Percentiles rank a stretch among this genome's conserved stretches.
phyloP scores from a whole-genome alignment of 2,797 vertebrate species.

The Acipenser ruthenus region DNA sequence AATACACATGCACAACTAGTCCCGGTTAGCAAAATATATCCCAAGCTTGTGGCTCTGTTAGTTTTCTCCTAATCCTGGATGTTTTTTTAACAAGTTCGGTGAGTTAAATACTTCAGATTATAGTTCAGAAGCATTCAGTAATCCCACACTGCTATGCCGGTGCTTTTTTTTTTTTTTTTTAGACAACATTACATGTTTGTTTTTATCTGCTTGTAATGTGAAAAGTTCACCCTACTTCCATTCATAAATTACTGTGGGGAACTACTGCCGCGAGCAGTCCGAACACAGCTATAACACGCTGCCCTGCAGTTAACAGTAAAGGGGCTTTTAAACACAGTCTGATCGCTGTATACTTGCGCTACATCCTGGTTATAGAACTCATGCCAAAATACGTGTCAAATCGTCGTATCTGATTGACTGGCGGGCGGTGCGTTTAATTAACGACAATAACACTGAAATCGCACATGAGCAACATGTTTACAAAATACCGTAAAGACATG shows the following conservation, averaged over 20 bases:
- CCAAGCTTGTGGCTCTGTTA: too few relatives aligned
- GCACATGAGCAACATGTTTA: neutral
- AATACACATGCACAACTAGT: too few relatives aligned
- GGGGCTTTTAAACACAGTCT: neutral
- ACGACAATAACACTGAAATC: slow-evolving; percentile 24
- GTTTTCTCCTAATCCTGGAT: too few relatives aligned
- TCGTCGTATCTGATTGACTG: neutral
- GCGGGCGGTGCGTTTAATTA: neutral
- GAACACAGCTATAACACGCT: neutral
- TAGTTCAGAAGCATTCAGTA: neutral
- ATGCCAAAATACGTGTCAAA: slow-evolving; percentile 2
- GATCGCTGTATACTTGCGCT: neutral
- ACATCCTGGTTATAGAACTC: neutral
- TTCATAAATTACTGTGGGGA: neutral
- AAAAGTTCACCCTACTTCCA: neutral
- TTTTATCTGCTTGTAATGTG: neutral
- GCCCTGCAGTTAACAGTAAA: neutral
- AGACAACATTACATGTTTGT: neutral
- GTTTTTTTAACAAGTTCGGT: too few relatives aligned
- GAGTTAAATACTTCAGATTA: neutral
- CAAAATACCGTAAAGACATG: too few relatives aligned
- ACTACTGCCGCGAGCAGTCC: neutral
- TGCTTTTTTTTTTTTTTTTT: too few relatives aligned
- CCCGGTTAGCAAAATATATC: too few relatives aligned
- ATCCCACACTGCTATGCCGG: neutral